Conservation (phyloP, 2,888 invertebrate genomes). For the Oxyscelio sp. region DNA sequence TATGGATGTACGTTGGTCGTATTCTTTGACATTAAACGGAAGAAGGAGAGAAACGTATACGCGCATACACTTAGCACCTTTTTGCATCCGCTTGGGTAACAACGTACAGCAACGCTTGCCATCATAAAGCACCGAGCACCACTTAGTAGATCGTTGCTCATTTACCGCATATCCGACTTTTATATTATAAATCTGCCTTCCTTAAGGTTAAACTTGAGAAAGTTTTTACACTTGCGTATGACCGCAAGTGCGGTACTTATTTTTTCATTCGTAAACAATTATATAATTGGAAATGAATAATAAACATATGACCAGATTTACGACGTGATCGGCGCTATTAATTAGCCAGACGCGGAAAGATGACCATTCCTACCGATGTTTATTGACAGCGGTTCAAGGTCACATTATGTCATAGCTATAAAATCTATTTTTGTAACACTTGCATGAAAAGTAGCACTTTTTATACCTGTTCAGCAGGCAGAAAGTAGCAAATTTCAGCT, state of each 20-base stretch:
- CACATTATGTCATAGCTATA: too few relatives aligned
- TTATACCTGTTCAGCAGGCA: too few relatives aligned
- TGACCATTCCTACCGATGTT: too few relatives aligned
- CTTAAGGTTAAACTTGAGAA: slow-evolving; percentile 43
- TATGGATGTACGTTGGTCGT: slow-evolving; percentile 43
- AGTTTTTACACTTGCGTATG: slow-evolving; percentile 35
- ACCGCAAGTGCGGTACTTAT: not conserved
- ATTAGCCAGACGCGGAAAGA: not conserved
- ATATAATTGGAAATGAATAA: slow-evolving; percentile 37
- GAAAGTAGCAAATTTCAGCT: too few relatives aligned
- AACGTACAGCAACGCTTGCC: slow-evolving; percentile 62
- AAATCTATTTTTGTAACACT: too few relatives aligned
- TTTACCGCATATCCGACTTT: slow-evolving; percentile 71
- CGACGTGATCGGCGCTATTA: not conserved
- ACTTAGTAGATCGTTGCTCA: slow-evolving; percentile 64
- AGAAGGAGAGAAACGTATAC: slow-evolving; percentile 77
- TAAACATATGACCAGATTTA: slow-evolving; percentile 18
- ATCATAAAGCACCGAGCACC: slow-evolving; percentile 46
- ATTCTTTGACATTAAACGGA: slow-evolving; percentile 63
- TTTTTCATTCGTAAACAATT: slow-evolving; percentile 28
- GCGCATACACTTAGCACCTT: slow-evolving; percentile 86
- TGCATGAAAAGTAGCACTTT: too few relatives aligned
- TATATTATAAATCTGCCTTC: slow-evolving; percentile 46
- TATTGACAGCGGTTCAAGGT: too few relatives aligned
- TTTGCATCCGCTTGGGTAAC: slow-evolving; percentile 85